Evolutionary conservation across 1,140 invertebrate genomes (phyloP), one percentile per base, ranked within the genome.

Genomic region (Eumeta japonica): DNA sequence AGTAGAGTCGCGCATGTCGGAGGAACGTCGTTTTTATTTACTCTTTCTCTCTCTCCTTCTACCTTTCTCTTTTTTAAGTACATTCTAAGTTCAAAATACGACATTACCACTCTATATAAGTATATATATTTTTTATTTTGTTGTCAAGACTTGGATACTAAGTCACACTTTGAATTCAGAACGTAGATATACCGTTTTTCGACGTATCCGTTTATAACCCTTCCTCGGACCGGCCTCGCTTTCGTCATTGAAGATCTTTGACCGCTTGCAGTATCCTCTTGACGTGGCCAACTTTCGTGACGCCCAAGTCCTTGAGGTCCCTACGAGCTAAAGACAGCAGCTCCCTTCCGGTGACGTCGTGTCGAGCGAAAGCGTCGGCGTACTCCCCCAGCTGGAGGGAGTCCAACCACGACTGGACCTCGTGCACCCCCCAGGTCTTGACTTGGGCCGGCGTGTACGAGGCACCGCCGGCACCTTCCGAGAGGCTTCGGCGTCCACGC

Each of bases 231-330:
- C 59, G 67, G 59, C 65, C 65, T 17, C 67, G 62, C 52, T 58
- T 41, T 37, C 57, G 60, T 71, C 73, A 77, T 58, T 77, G 72
- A 7, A 94, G 76, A 65, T 95, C 92, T 63, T 90, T 90, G 37
- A 95, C 92, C 10, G 88, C 92, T 64, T 94, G 89, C 39, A 94
- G 83, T 42, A 98, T 90, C 45, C 94, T 81, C 70, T 97, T 98
- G 2, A 97, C 84, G 62, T 98, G 94, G 3, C 94, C 94, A 18
- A 97, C 83, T 77, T 97, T 98, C 2, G 85, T 88, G 15, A 97
- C 86, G 14, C 93, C 93, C 10, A 97, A 77, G 48, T 97, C 94
- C 61, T 92, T 87, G 0, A 93, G 77, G 66, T 94, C 90, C 11
- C 89, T 68, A 34, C 94, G 77, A 2, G 92, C 92, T 30, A 98